These are phyloP conservation scores for Mesaphorura yosii DNA, from an alignment of 1,140 invertebrate genomes.

Conservation along the genomic window DNA sequence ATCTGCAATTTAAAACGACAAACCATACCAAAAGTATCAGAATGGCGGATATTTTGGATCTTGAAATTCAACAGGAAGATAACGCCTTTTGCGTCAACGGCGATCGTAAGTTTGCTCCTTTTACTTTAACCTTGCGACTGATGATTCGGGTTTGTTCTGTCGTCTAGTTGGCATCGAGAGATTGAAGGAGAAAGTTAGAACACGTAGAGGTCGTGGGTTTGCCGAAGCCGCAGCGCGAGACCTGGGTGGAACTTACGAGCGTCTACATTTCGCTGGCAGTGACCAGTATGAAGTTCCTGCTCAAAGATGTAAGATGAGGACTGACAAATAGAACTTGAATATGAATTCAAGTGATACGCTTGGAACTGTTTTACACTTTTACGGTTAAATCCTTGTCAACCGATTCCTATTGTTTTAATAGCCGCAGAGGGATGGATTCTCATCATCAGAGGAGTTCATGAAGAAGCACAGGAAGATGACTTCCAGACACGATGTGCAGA, in stretches of 20 bases:
- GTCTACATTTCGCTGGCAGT: constrained; percentile 11
- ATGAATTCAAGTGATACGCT: too few species aligned
- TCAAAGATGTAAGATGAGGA: too few species aligned
- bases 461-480: constrained; percentile 57
- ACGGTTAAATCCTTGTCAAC: too few species aligned
- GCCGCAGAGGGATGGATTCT: constrained; percentile 57
- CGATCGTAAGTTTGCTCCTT: too few species aligned
- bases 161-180: constrained; percentile 15
- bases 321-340: too few species aligned
- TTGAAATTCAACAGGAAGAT: constrained; percentile 22
- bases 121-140: too few species aligned
- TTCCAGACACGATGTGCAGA: constrained; percentile 52
- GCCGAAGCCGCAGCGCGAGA: constrained; percentile 11
- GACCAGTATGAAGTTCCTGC: constrained; percentile 17
- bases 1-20: too few species aligned
- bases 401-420: too few species aligned
- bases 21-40: too few species aligned
- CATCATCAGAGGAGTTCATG: constrained; percentile 53
- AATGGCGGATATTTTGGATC: constrained; percentile 29
- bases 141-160: not conserved
- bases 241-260: constrained; percentile 22
- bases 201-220: constrained; percentile 26
- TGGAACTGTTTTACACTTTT: too few species aligned
- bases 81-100: too few species aligned
- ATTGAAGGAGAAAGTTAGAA: constrained; percentile 23